These are phyloP conservation scores for Chlamydotis undulata DNA, from an alignment of 2,113 vertebrate genomes.

Conservation along the genomic window DNA sequence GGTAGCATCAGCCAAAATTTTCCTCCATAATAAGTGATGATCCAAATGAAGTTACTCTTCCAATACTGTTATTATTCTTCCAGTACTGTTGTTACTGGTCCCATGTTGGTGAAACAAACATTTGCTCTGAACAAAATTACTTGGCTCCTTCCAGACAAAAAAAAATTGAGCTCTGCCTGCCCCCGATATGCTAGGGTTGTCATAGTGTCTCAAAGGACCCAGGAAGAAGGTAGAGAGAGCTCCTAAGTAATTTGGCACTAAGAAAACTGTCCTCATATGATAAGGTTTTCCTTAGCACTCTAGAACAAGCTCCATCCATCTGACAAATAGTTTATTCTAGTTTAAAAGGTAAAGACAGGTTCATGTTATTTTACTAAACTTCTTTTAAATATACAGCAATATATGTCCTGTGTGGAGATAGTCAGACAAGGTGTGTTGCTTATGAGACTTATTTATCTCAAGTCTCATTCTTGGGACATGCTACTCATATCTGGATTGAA, in stretches of 20 bases:
- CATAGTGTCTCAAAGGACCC: neutral
- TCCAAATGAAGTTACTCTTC: neutral
- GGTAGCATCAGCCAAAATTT: neutral
- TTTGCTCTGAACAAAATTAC: neutral
- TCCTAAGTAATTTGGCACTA: neutral
- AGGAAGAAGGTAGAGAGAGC: neutral
- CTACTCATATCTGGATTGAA: constrained; percentile 23
- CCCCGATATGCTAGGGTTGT: neutral
- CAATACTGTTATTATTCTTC: neutral
- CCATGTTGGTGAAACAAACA: neutral
- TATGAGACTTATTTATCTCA: neutral
- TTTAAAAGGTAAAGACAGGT: neutral
- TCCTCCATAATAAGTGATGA: neutral
- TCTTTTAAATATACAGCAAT: neutral
- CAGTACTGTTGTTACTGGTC: neutral
- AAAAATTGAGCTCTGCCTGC: neutral
- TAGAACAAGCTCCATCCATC: neutral
- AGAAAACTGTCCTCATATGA: neutral
- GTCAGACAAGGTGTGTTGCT: neutral
- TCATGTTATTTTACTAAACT: neutral
- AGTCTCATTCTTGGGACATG: neutral
- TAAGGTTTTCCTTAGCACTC: neutral
- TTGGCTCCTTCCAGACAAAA: neutral
- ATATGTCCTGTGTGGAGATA: neutral
- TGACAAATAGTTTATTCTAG: neutral